phyloP scores from a whole-genome alignment of 2,888 invertebrate species.

The Carabus problematicus region DNA sequence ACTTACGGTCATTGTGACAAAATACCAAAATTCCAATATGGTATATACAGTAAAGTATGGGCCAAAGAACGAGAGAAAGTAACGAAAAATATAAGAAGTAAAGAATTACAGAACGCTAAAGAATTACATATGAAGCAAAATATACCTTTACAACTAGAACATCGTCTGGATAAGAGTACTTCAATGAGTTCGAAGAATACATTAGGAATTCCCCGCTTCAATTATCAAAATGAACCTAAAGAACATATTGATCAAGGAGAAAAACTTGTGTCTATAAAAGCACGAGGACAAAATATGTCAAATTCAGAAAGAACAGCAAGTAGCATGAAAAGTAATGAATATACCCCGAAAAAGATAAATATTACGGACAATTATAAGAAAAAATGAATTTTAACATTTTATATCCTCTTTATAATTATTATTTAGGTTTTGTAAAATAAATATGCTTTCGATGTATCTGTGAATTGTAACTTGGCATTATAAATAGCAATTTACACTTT shows the following conservation, averaged over 20 bases:
- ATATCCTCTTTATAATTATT: too few relatives aligned
- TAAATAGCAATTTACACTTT: too few relatives aligned
- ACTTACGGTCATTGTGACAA: conserved; percentile 58
- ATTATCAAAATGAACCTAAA: too few relatives aligned
- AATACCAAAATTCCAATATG: conserved; percentile 59
- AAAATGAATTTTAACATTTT: conserved; percentile 12
- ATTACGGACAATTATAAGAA: background rate
- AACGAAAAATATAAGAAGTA: background rate
- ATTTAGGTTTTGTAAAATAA: too few relatives aligned
- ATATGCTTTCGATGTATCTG: too few relatives aligned
- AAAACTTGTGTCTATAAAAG: conserved; percentile 26
- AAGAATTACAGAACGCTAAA: conserved; percentile 24
- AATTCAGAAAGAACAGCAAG: too few relatives aligned
- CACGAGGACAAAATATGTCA: conserved; percentile 11
- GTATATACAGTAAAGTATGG: conserved; percentile 60
- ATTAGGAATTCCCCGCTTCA: too few relatives aligned
- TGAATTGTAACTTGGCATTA: too few relatives aligned
- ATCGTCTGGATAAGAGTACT: background rate
- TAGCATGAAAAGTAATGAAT: conserved; percentile 4
- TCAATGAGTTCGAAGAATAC: background rate
- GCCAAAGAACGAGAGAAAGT: conserved; percentile 49
- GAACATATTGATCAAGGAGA: conserved; percentile 21
- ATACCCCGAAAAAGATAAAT: background rate
- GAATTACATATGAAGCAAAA: conserved; percentile 18
- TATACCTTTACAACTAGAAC: background rate